A percentile compares a stretch with the other conserved stretches of the same genome.
These are phyloP conservation scores for Pangasius mekongensis DNA, from an alignment of 2,797 vertebrate species.

Conservation along the genomic window DNA sequence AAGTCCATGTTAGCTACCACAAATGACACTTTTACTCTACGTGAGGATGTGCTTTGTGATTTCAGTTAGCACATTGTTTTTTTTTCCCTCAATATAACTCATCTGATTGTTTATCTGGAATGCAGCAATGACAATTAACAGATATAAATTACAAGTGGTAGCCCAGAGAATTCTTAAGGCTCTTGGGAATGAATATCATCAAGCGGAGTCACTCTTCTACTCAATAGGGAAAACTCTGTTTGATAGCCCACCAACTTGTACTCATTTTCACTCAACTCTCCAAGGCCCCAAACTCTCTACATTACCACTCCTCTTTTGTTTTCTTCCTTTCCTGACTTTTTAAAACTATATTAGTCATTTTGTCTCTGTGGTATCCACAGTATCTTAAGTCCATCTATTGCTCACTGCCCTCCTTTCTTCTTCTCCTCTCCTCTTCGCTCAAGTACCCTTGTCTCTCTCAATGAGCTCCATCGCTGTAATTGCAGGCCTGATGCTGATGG, in stretches of 20 bases:
- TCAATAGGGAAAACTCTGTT: slow-evolving; percentile 9
- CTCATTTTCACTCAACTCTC: slow-evolving; percentile 41
- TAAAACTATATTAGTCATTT: not conserved
- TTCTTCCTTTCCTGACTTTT: not conserved
- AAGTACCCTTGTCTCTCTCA: slow-evolving; percentile 17
- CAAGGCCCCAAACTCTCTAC: not conserved
- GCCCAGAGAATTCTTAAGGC: not conserved
- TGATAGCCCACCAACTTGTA: slow-evolving; percentile 2
- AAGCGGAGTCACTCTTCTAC: not conserved
- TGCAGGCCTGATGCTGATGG: slow-evolving; percentile 29
- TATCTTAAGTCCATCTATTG: not conserved
- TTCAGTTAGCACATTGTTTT: not conserved
- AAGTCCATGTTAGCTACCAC: too few relatives aligned
- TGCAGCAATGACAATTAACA: slow-evolving; percentile 35
- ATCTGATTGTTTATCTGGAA: slow-evolving; percentile 11
- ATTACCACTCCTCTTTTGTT: not conserved
- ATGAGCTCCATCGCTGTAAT: slow-evolving; percentile 41
- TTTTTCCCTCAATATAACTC: slow-evolving; percentile 1
- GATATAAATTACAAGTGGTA: slow-evolving; percentile 37
- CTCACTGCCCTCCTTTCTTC: not conserved
- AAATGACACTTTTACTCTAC: not conserved
- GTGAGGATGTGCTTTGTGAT: not conserved
- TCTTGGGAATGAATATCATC: slow-evolving; percentile 8
- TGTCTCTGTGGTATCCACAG: not conserved
- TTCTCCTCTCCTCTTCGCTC: slow-evolving; percentile 24